A percentile compares a stretch with the other conserved stretches of the same genome.
Conservation (phyloP, 2,888 invertebrate genomes). For the Limenitis camilla region DNA sequence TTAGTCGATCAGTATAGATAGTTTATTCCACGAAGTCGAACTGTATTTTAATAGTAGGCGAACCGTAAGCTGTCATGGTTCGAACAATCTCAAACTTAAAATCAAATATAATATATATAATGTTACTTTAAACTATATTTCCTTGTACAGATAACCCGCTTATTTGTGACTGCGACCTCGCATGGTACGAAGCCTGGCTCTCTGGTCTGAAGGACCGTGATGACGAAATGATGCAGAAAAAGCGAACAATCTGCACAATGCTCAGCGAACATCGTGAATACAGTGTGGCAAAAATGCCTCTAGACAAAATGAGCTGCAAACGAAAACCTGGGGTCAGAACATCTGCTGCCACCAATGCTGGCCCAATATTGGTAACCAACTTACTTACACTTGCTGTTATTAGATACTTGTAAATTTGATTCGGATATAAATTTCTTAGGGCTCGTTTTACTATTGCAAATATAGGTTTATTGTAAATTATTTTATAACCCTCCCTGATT, state of each 20-base stretch:
- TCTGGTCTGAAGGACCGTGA: slow-evolving; percentile 85
- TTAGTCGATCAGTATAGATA: no score
- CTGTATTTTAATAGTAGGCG: no score
- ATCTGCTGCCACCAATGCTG: slow-evolving; percentile 39
- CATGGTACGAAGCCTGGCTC: slow-evolving; percentile 91
- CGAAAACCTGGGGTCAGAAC: slow-evolving; percentile 74
- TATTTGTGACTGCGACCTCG: slow-evolving; percentile 89
- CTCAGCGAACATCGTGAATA: slow-evolving; percentile 86
- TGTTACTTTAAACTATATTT: neutral
- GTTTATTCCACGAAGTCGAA: no score
- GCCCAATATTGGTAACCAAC: slow-evolving; percentile 40
- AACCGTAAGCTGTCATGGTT: no score
- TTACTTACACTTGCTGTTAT: slow-evolving; percentile 41
- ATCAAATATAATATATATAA: no score
- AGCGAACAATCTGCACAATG: slow-evolving; percentile 88
- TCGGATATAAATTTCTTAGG: neutral
- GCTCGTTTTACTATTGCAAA: no score
- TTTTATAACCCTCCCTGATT: no score
- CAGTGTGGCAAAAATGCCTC: slow-evolving; percentile 85
- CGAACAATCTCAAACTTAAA: no score
- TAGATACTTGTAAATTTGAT: slow-evolving; percentile 44
- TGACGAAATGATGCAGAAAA: slow-evolving; percentile 92
- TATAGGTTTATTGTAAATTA: no score
- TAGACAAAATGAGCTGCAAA: slow-evolving; percentile 88
- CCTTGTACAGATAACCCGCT: slow-evolving; percentile 85